phyloP scores from a whole-genome alignment of 2,113 vertebrate species.

The Elephantulus edwardii region DNA sequence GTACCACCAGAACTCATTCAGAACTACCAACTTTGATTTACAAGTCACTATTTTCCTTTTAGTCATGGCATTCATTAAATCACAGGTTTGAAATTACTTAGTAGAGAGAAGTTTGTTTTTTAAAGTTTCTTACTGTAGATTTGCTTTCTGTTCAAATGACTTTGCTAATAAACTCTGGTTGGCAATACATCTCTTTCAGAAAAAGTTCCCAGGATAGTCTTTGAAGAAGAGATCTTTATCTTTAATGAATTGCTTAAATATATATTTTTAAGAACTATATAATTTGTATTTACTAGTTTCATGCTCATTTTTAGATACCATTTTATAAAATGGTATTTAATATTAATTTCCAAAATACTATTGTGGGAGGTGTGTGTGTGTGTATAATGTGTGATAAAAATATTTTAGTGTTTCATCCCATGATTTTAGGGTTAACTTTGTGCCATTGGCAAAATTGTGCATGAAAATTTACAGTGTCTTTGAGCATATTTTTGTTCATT shows the following conservation, averaged over 20 bases:
- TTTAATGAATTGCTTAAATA: not conserved
- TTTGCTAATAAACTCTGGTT: not conserved
- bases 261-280: slow-evolving; percentile 46
- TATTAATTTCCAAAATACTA: too few relatives aligned
- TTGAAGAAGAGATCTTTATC: not conserved
- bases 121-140: slow-evolving; percentile 38
- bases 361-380: too few relatives aligned
- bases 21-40: not conserved
- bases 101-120: slow-evolving; percentile 13
- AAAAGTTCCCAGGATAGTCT: not conserved
- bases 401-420: not conserved
- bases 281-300: slow-evolving; percentile 28
- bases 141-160: not conserved
- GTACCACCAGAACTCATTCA: not conserved
- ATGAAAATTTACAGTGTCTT: slow-evolving; percentile 43
- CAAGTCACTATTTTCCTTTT: not conserved
- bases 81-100: slow-evolving; percentile 46
- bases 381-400: not conserved
- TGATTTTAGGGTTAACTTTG: slow-evolving; percentile 38
- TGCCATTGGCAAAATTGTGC: slow-evolving; percentile 12
- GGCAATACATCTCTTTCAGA: not conserved
- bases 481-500: slow-evolving; percentile 33
- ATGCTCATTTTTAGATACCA: not conserved
- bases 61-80: not conserved
- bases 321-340: not conserved